Percentiles rank a stretch among this genome's conserved stretches.
Evolutionary conservation across 37 sponge, comb jelly and placozoan genomes (phyloP).

Genomic region (Crambe crambe): DNA sequence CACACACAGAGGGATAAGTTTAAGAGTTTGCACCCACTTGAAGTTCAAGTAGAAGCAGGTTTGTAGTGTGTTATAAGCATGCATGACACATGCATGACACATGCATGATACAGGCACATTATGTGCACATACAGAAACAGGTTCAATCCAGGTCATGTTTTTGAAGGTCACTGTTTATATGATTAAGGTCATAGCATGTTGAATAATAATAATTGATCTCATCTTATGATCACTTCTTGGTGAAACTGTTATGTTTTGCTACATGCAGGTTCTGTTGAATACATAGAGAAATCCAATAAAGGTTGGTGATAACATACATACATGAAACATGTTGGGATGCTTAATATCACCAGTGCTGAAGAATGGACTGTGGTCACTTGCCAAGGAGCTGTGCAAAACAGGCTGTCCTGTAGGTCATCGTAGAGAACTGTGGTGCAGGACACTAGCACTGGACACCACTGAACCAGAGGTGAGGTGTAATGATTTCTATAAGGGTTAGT

Average conservation of each 20-base stretch:
- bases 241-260: too few species aligned
- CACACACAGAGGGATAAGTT: conserved; percentile 8
- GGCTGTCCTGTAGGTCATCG: conserved; percentile 56
- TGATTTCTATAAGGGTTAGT: neutral
- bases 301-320: too few species aligned
- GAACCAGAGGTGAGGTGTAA: conserved; percentile 10
- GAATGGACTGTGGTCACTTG: conserved; percentile 47
- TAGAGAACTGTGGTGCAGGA: conserved; percentile 60
- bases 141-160: too few species aligned
- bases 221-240: too few species aligned
- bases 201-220: too few species aligned
- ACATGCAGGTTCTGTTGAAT: neutral
- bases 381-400: conserved; percentile 51
- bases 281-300: neutral
- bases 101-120: too few species aligned
- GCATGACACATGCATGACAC: too few species aligned
- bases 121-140: too few species aligned
- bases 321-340: too few species aligned
- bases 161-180: too few species aligned
- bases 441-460: conserved; percentile 56
- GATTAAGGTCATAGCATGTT: too few species aligned
- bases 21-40: conserved; percentile 21
- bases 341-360: conserved; percentile 38
- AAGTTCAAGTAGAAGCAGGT: conserved; percentile 28
- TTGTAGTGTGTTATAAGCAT: neutral